phyloP scores from a whole-genome alignment of 1,140 invertebrate genomes.

The Pachyrhynchus sulphureomaculatus region DNA sequence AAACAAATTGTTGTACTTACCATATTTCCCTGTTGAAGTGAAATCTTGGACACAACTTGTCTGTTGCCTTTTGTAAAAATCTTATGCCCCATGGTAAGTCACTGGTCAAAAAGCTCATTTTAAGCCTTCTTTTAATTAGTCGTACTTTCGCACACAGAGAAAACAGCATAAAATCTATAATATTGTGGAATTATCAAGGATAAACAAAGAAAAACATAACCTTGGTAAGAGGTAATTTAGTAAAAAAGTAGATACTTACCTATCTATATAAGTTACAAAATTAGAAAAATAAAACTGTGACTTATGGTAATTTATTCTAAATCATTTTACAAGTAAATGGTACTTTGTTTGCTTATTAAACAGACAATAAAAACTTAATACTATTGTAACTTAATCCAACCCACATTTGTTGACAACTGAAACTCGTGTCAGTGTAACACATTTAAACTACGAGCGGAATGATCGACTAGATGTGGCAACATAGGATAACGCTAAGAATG shows the following conservation, averaged over 20 bases:
- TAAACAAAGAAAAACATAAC: background rate
- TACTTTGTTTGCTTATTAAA: background rate
- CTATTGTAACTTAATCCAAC: background rate
- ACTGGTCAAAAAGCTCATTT: slow-evolving; percentile 25
- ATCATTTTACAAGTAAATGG: background rate
- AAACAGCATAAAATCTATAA: slow-evolving; percentile 12
- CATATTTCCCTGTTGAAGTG: slow-evolving; percentile 61
- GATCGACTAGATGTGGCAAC: no score
- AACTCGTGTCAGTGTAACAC: no score
- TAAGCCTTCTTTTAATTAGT: slow-evolving; percentile 12
- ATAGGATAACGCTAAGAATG: no score
- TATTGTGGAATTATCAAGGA: background rate
- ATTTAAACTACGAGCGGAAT: no score
- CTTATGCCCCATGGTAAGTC: slow-evolving; percentile 61
- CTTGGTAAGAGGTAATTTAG: background rate
- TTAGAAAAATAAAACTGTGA: background rate
- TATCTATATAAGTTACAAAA: background rate
- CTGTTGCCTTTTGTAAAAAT: slow-evolving; percentile 54
- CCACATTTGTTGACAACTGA: no score
- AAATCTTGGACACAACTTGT: slow-evolving; percentile 56
- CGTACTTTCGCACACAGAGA: slow-evolving; percentile 1
- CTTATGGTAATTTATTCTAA: background rate
- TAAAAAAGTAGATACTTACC: background rate
- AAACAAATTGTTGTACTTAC: no score
- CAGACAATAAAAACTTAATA: background rate